Conservation (phyloP, 2,797 vertebrate genomes). For the Sternotherus odoratus region DNA sequence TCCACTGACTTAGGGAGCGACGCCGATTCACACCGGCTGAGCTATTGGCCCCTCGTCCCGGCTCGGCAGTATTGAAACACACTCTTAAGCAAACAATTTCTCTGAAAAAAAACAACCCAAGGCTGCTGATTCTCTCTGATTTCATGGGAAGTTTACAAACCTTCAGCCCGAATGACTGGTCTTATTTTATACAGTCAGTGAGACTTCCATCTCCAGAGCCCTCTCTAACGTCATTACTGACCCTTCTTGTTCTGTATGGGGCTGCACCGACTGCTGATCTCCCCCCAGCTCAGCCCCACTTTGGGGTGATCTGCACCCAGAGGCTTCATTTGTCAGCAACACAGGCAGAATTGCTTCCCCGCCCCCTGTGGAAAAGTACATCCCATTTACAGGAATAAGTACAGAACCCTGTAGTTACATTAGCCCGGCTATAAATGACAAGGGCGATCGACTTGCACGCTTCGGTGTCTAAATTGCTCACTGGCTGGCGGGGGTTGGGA, state of each 20-base stretch:
- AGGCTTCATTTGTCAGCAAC: background rate
- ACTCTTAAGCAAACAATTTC: background rate
- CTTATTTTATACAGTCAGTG: background rate
- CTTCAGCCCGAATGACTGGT: background rate
- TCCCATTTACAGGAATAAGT: background rate
- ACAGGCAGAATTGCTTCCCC: background rate
- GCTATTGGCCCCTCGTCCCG: fast-evolving
- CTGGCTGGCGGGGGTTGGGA: background rate
- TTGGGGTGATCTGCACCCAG: fast-evolving
- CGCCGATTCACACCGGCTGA: fast-evolving
- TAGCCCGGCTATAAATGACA: background rate
- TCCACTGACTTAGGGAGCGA: background rate
- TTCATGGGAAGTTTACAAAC: conserved; percentile 4
- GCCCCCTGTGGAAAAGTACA: background rate
- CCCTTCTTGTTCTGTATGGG: background rate
- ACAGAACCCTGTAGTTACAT: background rate
- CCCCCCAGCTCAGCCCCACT: background rate
- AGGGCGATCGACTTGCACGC: background rate
- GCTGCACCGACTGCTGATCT: background rate
- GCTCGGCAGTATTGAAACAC: background rate
- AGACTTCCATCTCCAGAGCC: background rate
- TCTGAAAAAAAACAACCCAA: background rate
- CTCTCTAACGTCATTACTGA: fast-evolving
- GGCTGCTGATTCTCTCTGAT: background rate
- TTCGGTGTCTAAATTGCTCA: background rate